A percentile compares a stretch with the other conserved stretches of the same genome.
Conservation (phyloP, 2,888 invertebrate species). For the Muschampia plurimacula region DNA sequence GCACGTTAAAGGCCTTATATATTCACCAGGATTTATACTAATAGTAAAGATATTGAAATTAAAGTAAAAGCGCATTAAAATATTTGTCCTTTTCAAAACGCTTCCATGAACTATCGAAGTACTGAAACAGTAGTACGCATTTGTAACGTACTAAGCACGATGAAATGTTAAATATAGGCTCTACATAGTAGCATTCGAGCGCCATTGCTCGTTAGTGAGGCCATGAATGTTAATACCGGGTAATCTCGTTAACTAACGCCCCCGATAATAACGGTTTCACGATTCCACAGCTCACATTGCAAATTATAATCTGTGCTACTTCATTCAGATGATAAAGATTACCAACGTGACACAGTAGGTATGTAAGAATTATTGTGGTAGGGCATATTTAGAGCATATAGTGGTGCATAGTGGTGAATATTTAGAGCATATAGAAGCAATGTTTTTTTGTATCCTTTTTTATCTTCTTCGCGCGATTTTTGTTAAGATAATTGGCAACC, state of each 20-base stretch:
- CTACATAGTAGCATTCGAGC: neutral
- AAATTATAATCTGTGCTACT: slow-evolving; percentile 14
- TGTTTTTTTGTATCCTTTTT: neutral
- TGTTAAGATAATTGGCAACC: too few relatives aligned
- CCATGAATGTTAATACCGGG: slow-evolving; percentile 21
- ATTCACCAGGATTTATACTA: too few relatives aligned
- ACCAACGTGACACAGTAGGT: neutral
- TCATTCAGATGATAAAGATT: neutral
- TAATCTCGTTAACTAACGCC: slow-evolving; percentile 31
- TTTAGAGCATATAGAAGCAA: neutral
- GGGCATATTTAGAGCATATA: neutral
- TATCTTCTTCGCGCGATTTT: too few relatives aligned
- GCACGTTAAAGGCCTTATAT: too few relatives aligned
- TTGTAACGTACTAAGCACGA: neutral
- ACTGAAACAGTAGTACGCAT: too few relatives aligned
- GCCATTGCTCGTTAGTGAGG: slow-evolving; percentile 12
- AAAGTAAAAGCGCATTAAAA: too few relatives aligned
- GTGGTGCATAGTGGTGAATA: neutral
- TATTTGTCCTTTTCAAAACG: too few relatives aligned
- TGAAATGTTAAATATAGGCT: neutral
- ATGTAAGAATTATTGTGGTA: neutral
- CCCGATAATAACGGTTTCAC: slow-evolving; percentile 17
- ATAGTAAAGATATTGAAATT: too few relatives aligned
- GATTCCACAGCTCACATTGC: slow-evolving; percentile 1
- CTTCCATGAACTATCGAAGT: too few relatives aligned